Base-by-base conservation (phyloP, 2,797 vertebrate genomes). In the Falco berigora region DNA sequence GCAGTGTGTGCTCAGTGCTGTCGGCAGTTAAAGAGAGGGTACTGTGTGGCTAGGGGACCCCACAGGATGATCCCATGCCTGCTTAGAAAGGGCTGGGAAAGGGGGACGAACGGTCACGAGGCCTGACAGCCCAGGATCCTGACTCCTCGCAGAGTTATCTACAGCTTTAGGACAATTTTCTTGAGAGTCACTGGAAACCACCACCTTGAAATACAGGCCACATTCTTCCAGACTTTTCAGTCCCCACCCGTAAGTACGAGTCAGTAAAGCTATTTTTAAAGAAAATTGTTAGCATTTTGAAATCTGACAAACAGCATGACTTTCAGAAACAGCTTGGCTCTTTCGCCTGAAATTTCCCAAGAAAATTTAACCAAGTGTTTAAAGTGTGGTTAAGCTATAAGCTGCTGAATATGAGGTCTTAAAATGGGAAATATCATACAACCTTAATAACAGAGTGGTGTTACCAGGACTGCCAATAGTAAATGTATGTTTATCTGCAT, bases 371-470 rank as follows among this genome's bases (percentile, higher is more conserved):
- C 81, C 30, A 73, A 87, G 62, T 83, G 42, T 92, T 96, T 91
- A 50, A 71, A 93, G 56, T 81, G 75, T 59, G 84, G 86, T 87
- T 94, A 69, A 86, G 53, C 63, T 79, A 20, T 64, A 95, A 92
- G 75, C 68, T 71, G 78, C 84, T 93, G 78, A 96, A 88, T 93
- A 64, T 47, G 61, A 91, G 53, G 38, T 89, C 93, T 93, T 91
- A 89, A 95, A 94, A 92, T 40, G 84, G 74, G 88, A 85, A 96
- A 95, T 94, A 80, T 85, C 90, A 87, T 67, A 93, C 64, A 91
- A 44, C 81, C 83, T 91, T 91, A 91, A 89, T 89, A 85, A 83
- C 6, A 80, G 59, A 64, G 49, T 86, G 77, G 49, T 3, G 1
- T 85, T 95, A 93, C 67, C 38, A 52, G 7, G 58, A 42, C 88